These are phyloP conservation scores for Crocodylus rhombifer DNA, from an alignment of 2,797 vertebrate species.

Conservation along the genomic window DNA sequence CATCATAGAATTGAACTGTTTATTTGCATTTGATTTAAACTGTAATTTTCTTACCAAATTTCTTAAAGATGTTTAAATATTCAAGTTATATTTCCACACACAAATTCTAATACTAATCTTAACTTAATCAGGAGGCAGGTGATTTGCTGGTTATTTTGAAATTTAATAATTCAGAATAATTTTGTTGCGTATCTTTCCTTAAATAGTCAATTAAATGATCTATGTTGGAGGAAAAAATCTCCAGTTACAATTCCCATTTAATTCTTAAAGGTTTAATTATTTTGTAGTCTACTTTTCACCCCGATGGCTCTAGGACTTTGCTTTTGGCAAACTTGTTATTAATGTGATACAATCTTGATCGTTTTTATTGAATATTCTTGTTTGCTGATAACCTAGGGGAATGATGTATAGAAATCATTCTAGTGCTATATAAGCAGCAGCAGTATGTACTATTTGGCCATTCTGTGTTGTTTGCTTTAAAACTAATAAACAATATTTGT, in stretches of 20 bases:
- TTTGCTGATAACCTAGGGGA: not conserved
- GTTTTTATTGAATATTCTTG: not conserved
- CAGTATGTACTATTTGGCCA: not conserved
- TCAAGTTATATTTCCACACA: not conserved
- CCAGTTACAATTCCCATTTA: not conserved
- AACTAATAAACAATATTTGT: not conserved
- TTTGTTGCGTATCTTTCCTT: not conserved
- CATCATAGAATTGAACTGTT: not conserved
- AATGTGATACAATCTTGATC: not conserved
- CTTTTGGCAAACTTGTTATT: not conserved
- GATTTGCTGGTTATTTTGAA: not conserved
- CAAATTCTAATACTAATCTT: not conserved
- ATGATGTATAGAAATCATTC: not conserved
- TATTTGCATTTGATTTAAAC: not conserved
- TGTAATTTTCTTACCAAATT: not conserved
- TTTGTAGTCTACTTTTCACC: not conserved
- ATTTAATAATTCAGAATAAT: not conserved
- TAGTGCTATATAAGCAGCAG: not conserved
- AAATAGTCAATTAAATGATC: not conserved
- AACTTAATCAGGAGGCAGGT: not conserved
- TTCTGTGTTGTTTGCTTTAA: not conserved
- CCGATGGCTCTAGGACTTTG: not conserved
- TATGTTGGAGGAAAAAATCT: not conserved
- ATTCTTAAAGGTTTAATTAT: not conserved
- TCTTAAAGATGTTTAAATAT: conserved; percentile 1